phyloP scores from a whole-genome alignment of 2,888 invertebrate species.

The Drosophila siamana region DNA sequence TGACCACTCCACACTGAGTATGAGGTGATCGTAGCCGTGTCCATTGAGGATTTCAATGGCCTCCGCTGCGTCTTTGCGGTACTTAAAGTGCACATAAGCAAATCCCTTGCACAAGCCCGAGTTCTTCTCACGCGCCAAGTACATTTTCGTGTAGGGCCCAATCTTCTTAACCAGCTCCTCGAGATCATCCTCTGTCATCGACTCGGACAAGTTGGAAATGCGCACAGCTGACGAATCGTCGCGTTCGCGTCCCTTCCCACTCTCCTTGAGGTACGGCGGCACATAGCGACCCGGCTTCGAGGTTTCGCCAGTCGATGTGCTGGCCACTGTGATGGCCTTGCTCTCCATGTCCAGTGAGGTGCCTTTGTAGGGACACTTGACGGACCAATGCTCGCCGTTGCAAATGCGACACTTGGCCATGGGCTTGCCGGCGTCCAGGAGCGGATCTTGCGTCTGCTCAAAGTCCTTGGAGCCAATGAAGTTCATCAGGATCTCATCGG shows the following conservation, averaged over 20 bases:
- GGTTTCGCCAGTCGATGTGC: conserved; percentile 61
- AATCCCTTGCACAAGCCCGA: conserved; percentile 96
- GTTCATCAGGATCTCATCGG: conserved; percentile 98
- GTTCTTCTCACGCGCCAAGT: conserved; percentile 96
- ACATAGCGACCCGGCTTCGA: conserved; percentile 89
- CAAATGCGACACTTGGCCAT: conserved; percentile 93
- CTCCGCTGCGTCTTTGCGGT: conserved; percentile 94
- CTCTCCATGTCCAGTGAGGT: conserved; percentile 89
- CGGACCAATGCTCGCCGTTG: conserved; percentile 98
- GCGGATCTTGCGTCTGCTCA: conserved; percentile 93
- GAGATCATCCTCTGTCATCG: conserved; percentile 96
- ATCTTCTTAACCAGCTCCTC: conserved; percentile 97
- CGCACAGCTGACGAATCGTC: conserved; percentile 97
- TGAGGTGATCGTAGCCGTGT: conserved; percentile 98
- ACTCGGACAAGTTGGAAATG: conserved; percentile 98
- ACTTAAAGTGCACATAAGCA: conserved; percentile 98
- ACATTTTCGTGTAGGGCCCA: conserved; percentile 96
- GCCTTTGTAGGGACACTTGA: conserved; percentile 98
- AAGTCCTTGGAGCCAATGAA: conserved; percentile 95
- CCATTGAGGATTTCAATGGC: conserved; percentile 96
- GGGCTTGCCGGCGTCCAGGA: conserved; percentile 92
- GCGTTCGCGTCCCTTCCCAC: conserved; percentile 90
- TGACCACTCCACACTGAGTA: conserved; percentile 99
- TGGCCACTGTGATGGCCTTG: conserved; percentile 85
- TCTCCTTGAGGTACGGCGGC: conserved; percentile 95